A percentile compares a stretch with the other conserved stretches of the same genome.
phyloP scores from a whole-genome alignment of 1,140 invertebrate genomes.

The Bradynema listronoti region DNA sequence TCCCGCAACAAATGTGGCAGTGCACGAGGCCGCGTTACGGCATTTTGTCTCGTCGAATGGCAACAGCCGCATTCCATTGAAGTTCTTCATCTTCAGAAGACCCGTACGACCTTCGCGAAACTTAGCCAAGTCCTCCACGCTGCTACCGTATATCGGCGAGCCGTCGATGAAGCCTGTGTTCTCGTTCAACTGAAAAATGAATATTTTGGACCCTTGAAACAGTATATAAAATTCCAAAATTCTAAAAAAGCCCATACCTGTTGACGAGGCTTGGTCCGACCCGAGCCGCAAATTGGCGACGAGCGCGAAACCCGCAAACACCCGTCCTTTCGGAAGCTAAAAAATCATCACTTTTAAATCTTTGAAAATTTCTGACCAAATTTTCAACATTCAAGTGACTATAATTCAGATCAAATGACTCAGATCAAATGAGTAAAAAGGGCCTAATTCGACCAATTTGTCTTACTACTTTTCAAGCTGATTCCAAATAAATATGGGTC shows the following conservation, averaged over 20 bases:
- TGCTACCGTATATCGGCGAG: conserved; percentile 55
- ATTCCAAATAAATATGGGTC: no score
- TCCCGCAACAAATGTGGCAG: conserved; percentile 53
- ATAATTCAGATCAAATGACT: no score
- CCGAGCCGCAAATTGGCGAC: conserved; percentile 56
- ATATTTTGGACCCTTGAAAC: no score
- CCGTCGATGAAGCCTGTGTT: conserved; percentile 49
- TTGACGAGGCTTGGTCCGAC: conserved; percentile 50
- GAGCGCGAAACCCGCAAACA: conserved; percentile 55
- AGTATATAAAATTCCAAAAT: no score
- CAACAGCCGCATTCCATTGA: conserved; percentile 51
- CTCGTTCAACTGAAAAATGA: conserved; percentile 46
- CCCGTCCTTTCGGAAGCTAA: conserved; percentile 45
- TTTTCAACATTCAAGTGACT: neutral
- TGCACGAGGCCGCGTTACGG: conserved; percentile 32
- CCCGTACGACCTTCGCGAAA: conserved; percentile 50
- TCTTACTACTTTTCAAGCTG: no score
- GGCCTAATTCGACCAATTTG: no score
- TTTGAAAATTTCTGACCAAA: neutral
- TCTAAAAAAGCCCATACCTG: no score
- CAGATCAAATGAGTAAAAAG: no score
- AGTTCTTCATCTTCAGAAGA: conserved; percentile 50
- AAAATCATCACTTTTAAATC: conserved; percentile 12
- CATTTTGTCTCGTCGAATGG: conserved; percentile 54
- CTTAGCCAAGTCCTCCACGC: conserved; percentile 31